Conservation (phyloP, 2,797 vertebrate genomes). For the Erpetoichthys calabaricus region DNA sequence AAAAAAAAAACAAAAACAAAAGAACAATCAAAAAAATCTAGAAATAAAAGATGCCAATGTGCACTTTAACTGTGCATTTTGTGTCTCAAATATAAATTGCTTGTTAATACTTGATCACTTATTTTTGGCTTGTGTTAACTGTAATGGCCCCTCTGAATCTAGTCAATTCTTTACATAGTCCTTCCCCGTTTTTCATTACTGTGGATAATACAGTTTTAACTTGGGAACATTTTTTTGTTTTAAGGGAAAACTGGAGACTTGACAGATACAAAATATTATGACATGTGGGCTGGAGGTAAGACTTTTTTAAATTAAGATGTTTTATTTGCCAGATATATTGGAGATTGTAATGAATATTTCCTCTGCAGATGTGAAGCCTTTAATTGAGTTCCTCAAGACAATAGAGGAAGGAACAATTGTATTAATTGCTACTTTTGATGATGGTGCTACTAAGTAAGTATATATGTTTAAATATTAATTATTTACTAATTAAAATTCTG, state of each 20-base stretch:
- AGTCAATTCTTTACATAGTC: too few species aligned
- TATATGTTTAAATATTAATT: slow-evolving; percentile 5
- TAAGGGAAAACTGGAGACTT: slow-evolving; percentile 69
- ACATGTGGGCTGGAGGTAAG: slow-evolving; percentile 94
- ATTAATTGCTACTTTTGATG: slow-evolving; percentile 88
- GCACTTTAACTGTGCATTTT: not conserved
- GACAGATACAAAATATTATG: slow-evolving; percentile 60
- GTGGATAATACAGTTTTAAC: not conserved
- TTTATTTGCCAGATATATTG: not conserved
- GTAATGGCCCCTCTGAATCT: too few species aligned
- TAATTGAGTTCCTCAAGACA: slow-evolving; percentile 73
- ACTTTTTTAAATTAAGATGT: not conserved
- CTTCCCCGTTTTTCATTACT: not conserved
- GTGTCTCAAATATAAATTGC: too few species aligned
- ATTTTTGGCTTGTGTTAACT: too few species aligned
- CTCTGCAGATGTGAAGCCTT: slow-evolving; percentile 62
- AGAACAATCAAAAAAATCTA: not conserved
- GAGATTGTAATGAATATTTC: not conserved
- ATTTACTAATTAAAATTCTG: not conserved
- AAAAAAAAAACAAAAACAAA: not conserved
- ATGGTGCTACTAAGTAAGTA: slow-evolving; percentile 80
- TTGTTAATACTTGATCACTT: too few species aligned
- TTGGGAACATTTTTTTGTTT: not conserved
- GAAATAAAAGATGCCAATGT: not conserved
- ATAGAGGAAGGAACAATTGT: slow-evolving; percentile 78